Conservation (phyloP, 2,888 invertebrate species). For the Papilio protenor region DNA sequence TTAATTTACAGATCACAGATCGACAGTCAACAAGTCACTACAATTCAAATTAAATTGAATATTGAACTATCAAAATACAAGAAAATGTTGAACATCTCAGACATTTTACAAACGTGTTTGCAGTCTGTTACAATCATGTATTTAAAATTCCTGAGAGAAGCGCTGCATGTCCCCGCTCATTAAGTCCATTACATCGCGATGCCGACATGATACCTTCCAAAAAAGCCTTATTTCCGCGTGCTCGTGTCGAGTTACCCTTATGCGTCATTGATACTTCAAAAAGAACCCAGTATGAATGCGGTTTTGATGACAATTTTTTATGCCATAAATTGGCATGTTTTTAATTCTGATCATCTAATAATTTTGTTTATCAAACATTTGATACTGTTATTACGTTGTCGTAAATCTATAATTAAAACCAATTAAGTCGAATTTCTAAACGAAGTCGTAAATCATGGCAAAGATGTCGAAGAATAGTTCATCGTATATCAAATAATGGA, state of each 20-base stretch:
- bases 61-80: not conserved
- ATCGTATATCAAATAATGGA: too few species aligned
- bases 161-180: conserved; percentile 46
- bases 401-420: too few species aligned
- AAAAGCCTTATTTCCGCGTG: conserved; percentile 61
- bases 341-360: not conserved
- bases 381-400: too few species aligned
- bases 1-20: not conserved
- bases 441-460: too few species aligned
- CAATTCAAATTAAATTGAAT: too few species aligned
- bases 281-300: conserved; percentile 58
- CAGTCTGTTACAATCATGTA: not conserved
- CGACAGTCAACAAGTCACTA: too few species aligned
- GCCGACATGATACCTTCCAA: conserved; percentile 63
- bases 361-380: too few species aligned
- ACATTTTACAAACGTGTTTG: not conserved
- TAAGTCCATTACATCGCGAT: conserved; percentile 53
- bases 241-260: conserved; percentile 69
- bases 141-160: conserved; percentile 35
- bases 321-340: not conserved
- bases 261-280: conserved; percentile 58
- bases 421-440: too few species aligned
- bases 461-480: too few species aligned
- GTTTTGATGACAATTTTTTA: conserved; percentile 14
- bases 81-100: not conserved